Percentiles rank a stretch among this genome's conserved stretches.
Conservation (phyloP, 1,140 invertebrate genomes). For the Diuraphis noxia region DNA sequence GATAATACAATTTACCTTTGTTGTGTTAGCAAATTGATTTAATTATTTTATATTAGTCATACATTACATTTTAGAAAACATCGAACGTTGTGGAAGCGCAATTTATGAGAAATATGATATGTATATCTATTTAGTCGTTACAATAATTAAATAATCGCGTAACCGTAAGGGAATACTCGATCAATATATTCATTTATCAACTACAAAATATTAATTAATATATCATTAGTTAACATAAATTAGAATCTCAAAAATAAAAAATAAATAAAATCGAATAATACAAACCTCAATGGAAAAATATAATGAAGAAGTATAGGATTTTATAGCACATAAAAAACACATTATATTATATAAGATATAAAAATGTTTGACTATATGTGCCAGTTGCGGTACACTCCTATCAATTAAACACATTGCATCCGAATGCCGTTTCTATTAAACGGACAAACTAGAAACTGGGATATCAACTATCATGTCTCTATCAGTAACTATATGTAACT, state of each 20-base stretch:
- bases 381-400: too few relatives aligned
- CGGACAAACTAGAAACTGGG: too few relatives aligned
- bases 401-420: too few relatives aligned
- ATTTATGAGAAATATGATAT: not conserved
- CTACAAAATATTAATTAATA: not conserved
- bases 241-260: not conserved
- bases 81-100: not conserved
- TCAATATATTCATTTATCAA: not conserved
- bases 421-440: too few relatives aligned
- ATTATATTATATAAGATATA: fast-evolving
- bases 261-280: not conserved
- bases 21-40: too few relatives aligned
- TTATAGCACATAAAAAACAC: not conserved
- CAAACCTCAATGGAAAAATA: not conserved
- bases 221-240: not conserved
- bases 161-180: not conserved
- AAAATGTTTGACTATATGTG: too few relatives aligned
- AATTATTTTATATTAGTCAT: not conserved
- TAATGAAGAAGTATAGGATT: not conserved
- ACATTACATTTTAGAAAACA: not conserved
- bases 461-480: too few relatives aligned
- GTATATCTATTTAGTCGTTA: not conserved
- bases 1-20: too few relatives aligned
- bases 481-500: too few relatives aligned
- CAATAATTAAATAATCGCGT: not conserved